Base-by-base conservation (phyloP, 2,797 vertebrate species). In the Emys orbicularis region DNA sequence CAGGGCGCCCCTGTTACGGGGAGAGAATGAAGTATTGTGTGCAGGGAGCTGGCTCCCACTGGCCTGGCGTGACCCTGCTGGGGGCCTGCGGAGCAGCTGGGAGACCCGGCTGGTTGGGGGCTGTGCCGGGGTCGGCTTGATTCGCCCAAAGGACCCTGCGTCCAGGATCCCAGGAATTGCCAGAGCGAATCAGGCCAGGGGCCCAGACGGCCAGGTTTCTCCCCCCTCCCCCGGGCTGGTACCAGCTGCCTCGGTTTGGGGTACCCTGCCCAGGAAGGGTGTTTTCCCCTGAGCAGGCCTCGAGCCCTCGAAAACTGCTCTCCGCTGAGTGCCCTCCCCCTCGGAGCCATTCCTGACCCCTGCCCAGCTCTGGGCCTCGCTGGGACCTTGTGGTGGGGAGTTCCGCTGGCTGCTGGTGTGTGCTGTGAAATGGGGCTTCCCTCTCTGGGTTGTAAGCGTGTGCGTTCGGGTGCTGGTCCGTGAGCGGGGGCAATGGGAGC, bases 41-140 rank as follows among this genome's bases (percentile, higher is more conserved):
- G 19, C 86, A 81, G 92, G 96, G 89, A 88, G 25, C 90, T 97
- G 96, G 96, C 90, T 79, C 87, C 34, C 57, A 44, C 90, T 86
- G 72, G 53, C 54, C 80, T 90, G 92, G 90, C 85, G 81, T 92
- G 87, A 93, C 88, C 83, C 93, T 72, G 37, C 50, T 76, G 81
- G 81, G 86, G 41, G 2, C 47, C 34, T 8, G 25, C 4, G 5
- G 37, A 79, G 81, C n/a, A 21, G 65, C n/a, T n/a, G 65, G 65
- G n/a, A 8, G 18, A 68, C 6, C n/a, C 18, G 15, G 65, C 8
- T 16, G 18, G 8, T 21, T n/a, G 18, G 18, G 65, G n/a, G 65
- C 34, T 19, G n/a, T 21, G 65, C 61, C 16, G 31, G 31, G 34
- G 15, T n/a, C 3, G 34, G 61, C 34, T 8, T 31, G 34, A 18